These are phyloP conservation scores for Ephydatia muelleri DNA, from an alignment of 37 sponge, comb jelly and placozoan species.

Conservation along the genomic window DNA sequence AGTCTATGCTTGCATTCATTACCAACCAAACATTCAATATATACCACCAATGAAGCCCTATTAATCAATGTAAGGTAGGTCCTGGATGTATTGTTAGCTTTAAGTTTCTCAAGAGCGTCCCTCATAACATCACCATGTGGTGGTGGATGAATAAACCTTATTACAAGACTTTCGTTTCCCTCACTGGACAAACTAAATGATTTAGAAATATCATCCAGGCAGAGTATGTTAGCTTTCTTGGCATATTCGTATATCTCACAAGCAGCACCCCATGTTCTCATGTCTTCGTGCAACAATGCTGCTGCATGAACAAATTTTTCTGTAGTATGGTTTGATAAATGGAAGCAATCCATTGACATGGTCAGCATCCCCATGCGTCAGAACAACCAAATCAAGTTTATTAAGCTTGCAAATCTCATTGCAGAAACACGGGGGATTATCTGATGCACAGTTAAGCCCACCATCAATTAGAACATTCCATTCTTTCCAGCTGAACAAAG, in stretches of 20 bases:
- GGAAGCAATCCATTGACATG: not conserved
- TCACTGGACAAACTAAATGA: not conserved
- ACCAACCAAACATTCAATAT: slow-evolving; percentile 1
- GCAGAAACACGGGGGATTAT: not conserved
- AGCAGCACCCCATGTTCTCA: not conserved
- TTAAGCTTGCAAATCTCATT: not conserved
- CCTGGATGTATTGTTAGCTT: not conserved
- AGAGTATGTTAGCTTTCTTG: not conserved
- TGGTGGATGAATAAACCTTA: not conserved
- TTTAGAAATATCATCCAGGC: not conserved
- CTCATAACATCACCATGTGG: not conserved
- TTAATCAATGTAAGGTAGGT: not conserved
- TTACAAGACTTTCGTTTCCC: not conserved
- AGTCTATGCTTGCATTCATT: too few relatives aligned
- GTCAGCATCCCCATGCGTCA: slow-evolving; percentile 13
- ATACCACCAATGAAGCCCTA: not conserved
- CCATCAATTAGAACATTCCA: slow-evolving; percentile 19
- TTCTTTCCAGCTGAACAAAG: slow-evolving; percentile 6
- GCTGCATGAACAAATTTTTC: not conserved
- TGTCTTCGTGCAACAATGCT: not conserved
- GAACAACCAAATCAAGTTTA: slow-evolving; percentile 18
- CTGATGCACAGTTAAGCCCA: not conserved
- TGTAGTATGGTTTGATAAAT: not conserved
- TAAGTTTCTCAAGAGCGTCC: not conserved
- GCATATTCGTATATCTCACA: not conserved